Base-by-base conservation (phyloP, 92 coral and sea anemone species). In the Paramuricea clavata region DNA sequence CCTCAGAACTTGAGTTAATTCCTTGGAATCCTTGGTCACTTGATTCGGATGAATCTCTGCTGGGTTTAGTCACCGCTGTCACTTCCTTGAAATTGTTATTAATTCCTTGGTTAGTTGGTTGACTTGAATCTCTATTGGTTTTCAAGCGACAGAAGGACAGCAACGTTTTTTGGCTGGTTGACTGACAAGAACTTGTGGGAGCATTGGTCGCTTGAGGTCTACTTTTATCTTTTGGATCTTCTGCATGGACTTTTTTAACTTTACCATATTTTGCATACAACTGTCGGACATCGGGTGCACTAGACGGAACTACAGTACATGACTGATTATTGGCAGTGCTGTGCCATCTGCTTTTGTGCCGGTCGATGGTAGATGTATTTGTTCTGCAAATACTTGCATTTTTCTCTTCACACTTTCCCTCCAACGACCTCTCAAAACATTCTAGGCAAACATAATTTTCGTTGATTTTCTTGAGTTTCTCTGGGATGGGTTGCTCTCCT, bases 161-260 rank as follows among this genome's bases (percentile, higher is more conserved):
- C 49, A 81, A 60, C 41, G 86, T 81, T 64, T 71, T 71, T 71
- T 81, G 86, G 77, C 78, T 81, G 19, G 52, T 71, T 81, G 86
- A 64, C 77, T 81, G 54, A 81, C 50, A 50, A 50, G 86, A 62
- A 81, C 77, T 64, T 81, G 57, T 47, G 54, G 78, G 50, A 60
- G 69, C 74, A 54, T 43, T 70, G 67, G 83, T 39, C 47, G 67
- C 49, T 78, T 34, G 69, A 52, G 68, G 43, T 32, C 44, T 69
- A 81, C 86, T 81, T 17, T 54, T 60, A 52, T 60, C 59, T 54
- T 60, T 71, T 32, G 71, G 57, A 78, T 71, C 69, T 78, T 42
- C 49, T 30, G 71, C 36, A 54, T 54, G 27, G 27, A 54, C 23
- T 8, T 54, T 54, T 60, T 68, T 60, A 64, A 49, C 74, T 62